These are phyloP conservation scores for Notodonta dromedarius DNA, from an alignment of 2,888 invertebrate species.

Conservation along the genomic window DNA sequence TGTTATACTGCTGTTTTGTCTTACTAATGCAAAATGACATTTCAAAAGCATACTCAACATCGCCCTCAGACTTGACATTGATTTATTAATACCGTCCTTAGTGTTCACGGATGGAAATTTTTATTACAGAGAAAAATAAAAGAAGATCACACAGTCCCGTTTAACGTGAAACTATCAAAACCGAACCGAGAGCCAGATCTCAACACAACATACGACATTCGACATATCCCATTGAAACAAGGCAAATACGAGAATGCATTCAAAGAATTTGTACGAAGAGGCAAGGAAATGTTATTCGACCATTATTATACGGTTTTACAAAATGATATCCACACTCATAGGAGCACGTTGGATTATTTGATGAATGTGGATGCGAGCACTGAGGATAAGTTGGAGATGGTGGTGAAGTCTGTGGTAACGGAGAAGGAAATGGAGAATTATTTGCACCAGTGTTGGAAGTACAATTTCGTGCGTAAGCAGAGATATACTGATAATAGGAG, in stretches of 20 bases:
- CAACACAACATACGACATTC: conserved; percentile 63
- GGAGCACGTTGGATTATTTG: conserved; percentile 60
- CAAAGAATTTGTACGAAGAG: conserved; percentile 68
- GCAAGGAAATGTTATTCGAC: conserved; percentile 72
- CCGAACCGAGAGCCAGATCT: conserved; percentile 58
- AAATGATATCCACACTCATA: conserved; percentile 42
- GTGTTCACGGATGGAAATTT: neutral
- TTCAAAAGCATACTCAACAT: no score
- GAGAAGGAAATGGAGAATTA: conserved; percentile 74
- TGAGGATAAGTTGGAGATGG: conserved; percentile 70
- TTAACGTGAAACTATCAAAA: conserved; percentile 59
- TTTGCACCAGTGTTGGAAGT: conserved; percentile 73
- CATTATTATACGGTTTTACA: conserved; percentile 53
- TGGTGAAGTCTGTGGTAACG: conserved; percentile 57
- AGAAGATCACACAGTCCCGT: conserved; percentile 64
- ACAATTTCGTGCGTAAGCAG: conserved; percentile 63
- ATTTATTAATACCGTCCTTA: no score
- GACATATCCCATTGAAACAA: conserved; percentile 62
- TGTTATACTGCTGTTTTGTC: no score
- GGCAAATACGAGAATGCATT: conserved; percentile 68
- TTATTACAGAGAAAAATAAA: conserved; percentile 63
- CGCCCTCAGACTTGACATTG: no score
- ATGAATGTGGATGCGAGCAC: conserved; percentile 67
- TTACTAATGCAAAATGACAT: no score
- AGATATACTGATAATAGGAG: conserved; percentile 34